Base-by-base conservation (phyloP, 1,140 invertebrate genomes). In the Babylonia areolata region DNA sequence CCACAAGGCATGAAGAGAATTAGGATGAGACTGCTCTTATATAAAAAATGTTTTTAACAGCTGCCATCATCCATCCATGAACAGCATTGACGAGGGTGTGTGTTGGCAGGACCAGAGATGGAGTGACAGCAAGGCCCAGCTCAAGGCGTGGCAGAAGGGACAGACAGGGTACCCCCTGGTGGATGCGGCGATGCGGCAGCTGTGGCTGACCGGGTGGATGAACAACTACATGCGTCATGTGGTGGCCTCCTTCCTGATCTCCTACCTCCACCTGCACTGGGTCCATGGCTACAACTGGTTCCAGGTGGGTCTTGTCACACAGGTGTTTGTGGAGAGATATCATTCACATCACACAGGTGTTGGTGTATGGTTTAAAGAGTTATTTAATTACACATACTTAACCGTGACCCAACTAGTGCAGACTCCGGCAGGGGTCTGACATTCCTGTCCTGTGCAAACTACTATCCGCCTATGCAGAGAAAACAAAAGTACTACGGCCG, bases 141-240 rank as follows among this genome's bases (percentile, higher is more conserved):
- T 79, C 37, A 40, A 46, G 28, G 77, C 77, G 37, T 79, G 77
- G 77, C 77, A 79, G 39, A 79, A 79, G 31, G 77, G 77, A 5
- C 1, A 79, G 3, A 79, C 77, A 28, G 77, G 77, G 12, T 79
- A 79, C 77, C 77, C 77, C 9, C 77, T 79, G 2, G 77, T 79
- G 77, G 77, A 79, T 31, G 77, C 77, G 9, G 77, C 77, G 3
- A 79, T 79, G 77, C 37, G 77, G 15, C 77, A 79, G 77, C 39
- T 79, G 77, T 79, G 77, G 77, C 39, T 79, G 39, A 79, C 39
- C 3, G 77, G 77, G 15, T 79, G 77, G 77, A 79, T 79, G 77
- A 79, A 79, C 39, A 79, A 79, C 77, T 79, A 79, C 77, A 79
- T 31, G 15, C 77, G 77, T 42, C 77, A 79, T 46, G 77, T 79